Evolutionary conservation across 2,113 vertebrate species (phyloP).

Genomic region (Ptilorrhoa leucosticta): DNA sequence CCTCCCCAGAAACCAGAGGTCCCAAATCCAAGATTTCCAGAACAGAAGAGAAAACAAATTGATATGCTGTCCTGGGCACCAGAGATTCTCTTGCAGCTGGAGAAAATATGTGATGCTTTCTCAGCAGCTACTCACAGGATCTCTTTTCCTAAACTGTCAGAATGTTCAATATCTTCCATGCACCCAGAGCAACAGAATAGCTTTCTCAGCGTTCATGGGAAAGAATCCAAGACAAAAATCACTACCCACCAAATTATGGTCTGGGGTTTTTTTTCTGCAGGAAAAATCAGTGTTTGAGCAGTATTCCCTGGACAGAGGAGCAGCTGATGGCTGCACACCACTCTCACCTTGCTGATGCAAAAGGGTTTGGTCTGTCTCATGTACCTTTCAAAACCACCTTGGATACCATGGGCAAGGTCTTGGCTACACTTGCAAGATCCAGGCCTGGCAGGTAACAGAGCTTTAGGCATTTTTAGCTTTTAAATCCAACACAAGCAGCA

Average conservation of each 20-base stretch:
- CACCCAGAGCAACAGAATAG: not conserved
- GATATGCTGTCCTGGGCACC: not conserved
- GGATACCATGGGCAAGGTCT: not conserved
- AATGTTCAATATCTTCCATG: not conserved
- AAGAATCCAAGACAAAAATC: slow-evolving; percentile 20
- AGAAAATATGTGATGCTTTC: slow-evolving; percentile 4
- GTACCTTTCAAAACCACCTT: not conserved
- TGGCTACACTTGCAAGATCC: not conserved
- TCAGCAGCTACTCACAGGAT: not conserved
- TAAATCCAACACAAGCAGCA: not conserved
- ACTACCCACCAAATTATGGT: not conserved
- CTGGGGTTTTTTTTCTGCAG: not conserved
- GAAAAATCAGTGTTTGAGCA: not conserved
- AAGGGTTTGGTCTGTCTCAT: not conserved
- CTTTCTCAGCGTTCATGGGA: not conserved
- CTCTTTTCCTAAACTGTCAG: not conserved
- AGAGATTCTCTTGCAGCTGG: not conserved
- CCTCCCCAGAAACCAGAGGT: not conserved
- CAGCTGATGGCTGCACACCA: not conserved
- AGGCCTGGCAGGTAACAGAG: not conserved
- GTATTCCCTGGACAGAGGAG: not conserved
- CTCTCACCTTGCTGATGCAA: not conserved
- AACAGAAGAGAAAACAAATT: not conserved
- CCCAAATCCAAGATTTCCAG: not conserved
- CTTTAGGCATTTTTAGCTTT: not conserved